Conservation (phyloP, 2,113 vertebrate genomes). For the Rattus rattus region DNA sequence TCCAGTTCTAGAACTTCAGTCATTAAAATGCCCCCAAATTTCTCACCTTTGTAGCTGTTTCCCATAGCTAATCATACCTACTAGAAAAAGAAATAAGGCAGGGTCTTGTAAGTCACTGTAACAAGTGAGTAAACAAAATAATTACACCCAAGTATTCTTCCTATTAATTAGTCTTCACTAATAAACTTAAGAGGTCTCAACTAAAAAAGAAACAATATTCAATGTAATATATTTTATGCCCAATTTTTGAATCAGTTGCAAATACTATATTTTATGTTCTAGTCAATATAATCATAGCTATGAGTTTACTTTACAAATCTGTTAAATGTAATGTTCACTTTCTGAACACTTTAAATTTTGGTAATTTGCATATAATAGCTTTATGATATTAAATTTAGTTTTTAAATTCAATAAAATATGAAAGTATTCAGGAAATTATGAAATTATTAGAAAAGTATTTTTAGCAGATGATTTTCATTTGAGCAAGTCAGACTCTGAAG, state of each 20-base stretch:
- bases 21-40: not conserved
- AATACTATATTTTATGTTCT: not conserved
- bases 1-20: not conserved
- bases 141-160: not conserved
- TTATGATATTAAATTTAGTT: constrained; percentile 40
- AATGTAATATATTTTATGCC: not conserved
- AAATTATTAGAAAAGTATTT: constrained; percentile 30
- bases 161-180: not conserved
- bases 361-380: not conserved
- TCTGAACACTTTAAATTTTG: constrained; percentile 33
- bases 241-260: not conserved
- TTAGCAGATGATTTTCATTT: constrained; percentile 34
- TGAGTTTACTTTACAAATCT: not conserved
- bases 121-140: not conserved
- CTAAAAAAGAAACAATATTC: not conserved
- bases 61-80: not conserved
- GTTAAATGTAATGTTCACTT: not conserved
- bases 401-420: constrained; percentile 37
- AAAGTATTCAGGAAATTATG: not conserved
- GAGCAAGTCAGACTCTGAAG: constrained; percentile 46
- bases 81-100: not conserved
- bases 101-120: not conserved
- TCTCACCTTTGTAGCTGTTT: not conserved
- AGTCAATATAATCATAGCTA: constrained; percentile 2
- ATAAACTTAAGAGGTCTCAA: not conserved